A percentile compares a stretch with the other conserved stretches of the same genome.
phyloP scores from a whole-genome alignment of 2,113 vertebrate species.

The Eurypyga helias region DNA sequence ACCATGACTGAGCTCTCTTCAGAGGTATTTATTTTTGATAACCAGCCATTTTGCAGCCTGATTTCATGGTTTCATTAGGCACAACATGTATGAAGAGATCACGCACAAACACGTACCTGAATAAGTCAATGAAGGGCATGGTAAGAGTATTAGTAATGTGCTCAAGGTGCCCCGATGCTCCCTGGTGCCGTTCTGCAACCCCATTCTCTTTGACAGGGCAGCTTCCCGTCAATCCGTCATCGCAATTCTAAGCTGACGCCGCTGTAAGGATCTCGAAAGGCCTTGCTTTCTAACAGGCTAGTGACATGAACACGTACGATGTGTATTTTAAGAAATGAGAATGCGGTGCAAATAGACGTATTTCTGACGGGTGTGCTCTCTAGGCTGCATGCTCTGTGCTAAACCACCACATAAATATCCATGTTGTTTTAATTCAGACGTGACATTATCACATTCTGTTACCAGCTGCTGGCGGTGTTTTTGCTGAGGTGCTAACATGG shows the following conservation, averaged over 20 bases:
- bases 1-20: not conserved
- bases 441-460: not conserved
- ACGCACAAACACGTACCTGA: not conserved
- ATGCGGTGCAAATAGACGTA: not conserved
- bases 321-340: not conserved
- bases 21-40: not conserved
- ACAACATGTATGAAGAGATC: not conserved
- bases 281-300: not conserved
- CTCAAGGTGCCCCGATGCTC: not conserved
- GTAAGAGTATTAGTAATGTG: not conserved
- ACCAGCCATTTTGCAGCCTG: not conserved
- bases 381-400: not conserved
- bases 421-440: not conserved
- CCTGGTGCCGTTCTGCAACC: not conserved
- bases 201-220: constrained; percentile 2
- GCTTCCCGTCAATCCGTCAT: constrained; percentile 25
- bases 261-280: not conserved
- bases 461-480: not conserved
- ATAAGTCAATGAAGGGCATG: not conserved
- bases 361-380: not conserved
- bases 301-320: not conserved
- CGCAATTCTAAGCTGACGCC: not conserved
- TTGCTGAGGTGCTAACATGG: not conserved
- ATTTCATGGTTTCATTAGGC: not conserved
- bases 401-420: not conserved